These are phyloP conservation scores for Corbicula japonica DNA, from an alignment of 2,888 invertebrate genomes.

Conservation along the genomic window DNA sequence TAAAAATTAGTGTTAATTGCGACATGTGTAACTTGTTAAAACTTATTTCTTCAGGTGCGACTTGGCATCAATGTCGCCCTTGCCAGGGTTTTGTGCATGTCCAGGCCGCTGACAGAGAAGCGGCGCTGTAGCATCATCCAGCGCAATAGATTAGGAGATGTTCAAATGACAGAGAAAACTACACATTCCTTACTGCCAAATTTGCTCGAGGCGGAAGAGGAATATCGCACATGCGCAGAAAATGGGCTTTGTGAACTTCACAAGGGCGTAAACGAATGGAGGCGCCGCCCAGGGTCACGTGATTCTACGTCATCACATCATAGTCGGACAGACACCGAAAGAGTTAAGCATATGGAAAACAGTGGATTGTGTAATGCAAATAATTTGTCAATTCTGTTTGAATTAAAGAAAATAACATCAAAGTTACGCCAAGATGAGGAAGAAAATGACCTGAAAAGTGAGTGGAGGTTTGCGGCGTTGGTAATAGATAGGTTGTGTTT, in stretches of 20 bases:
- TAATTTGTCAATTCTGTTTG: constrained; percentile 97
- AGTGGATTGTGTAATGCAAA: constrained; percentile 85
- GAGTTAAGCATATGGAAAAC: constrained; percentile 20
- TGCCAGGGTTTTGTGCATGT: constrained; percentile 98
- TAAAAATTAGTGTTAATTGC: no score
- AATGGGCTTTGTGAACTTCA: constrained; percentile 54
- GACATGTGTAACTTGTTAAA: no score
- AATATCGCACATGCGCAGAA: constrained; percentile 87
- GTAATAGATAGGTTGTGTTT: constrained; percentile 99
- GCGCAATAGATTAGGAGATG: constrained; percentile 94
- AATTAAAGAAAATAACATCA: constrained; percentile 96
- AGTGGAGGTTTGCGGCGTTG: constrained; percentile 99
- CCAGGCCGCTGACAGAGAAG: constrained; percentile 91
- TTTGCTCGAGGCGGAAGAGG: constrained; percentile 98
- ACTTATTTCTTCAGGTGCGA: constrained; percentile 91
- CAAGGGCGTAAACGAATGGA: constrained; percentile 44
- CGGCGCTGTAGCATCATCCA: constrained; percentile 89
- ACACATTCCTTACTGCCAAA: constrained; percentile 98
- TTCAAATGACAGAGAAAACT: constrained; percentile 96
- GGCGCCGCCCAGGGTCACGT: constrained; percentile 17
- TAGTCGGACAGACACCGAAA: constrained; percentile 26
- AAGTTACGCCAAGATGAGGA: constrained; percentile 98
- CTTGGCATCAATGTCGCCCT: constrained; percentile 98
- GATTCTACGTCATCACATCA: constrained; percentile 19
- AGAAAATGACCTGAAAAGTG: constrained; percentile 96